Evolutionary conservation across 1,140 invertebrate species (phyloP), one percentile per base, ranked within the genome.

Genomic region (Papilio glaucus): DNA sequence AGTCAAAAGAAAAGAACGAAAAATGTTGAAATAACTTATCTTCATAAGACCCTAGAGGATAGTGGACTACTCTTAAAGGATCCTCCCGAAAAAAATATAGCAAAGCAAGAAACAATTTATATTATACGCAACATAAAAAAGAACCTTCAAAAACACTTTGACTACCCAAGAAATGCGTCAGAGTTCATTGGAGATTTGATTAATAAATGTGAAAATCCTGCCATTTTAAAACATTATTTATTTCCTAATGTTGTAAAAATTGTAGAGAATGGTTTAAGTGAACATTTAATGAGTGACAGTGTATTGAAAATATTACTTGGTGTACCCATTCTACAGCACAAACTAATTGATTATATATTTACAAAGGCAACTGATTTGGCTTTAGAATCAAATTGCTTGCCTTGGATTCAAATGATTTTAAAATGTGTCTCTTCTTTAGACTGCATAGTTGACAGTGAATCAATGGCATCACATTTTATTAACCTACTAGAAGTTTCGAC

Each of bases 231-330:
- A 73, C 84, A 90, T 61, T 92, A 90, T 70, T 75, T 93, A 15
- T 89, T 85, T 75, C 88, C 86, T 15, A 93, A 93, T 77, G 88
- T 92, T 60, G 73, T 86, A 4, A 77, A 79, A 45, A 68, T 76
- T 26, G 72, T 79, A 26, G 83, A 82, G 10, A 84, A 85, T n/a
- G 82, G 73, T n/a, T 65, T 70, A 67, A 82, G 85, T 61, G 85
- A 86, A 71, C 70, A 77, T 57, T 57, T 67, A 5, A 57, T 88
- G 13, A 84, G 76, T 67, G 85, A 92, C 42, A 91, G 85, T 74
- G 78, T 93, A 1, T 73, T 93, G n/a, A 91, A 88, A 86, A 86
- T 93, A 77, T 75, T 93, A 12, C 71, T 94, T 13, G 86, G 76
- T 74, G 76, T 94, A 9, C 83, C 85, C 13, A 84, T 86, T 41